A percentile compares a stretch with the other conserved stretches of the same genome.
Conservation (phyloP, 2,888 invertebrate genomes). For the Heliconius charithonia region DNA sequence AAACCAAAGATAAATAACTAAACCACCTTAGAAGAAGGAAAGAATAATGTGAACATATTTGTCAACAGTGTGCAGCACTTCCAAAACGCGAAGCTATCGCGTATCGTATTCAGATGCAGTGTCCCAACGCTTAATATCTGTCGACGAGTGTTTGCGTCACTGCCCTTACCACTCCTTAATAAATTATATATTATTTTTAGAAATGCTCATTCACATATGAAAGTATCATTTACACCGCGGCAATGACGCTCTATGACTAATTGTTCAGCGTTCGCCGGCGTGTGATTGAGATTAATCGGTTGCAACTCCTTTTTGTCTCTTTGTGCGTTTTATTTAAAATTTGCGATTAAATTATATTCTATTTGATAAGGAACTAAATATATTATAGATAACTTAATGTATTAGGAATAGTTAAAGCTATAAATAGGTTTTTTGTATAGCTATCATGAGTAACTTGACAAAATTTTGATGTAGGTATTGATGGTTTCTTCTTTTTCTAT, state of each 20-base stretch:
- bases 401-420: background rate
- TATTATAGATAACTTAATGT: too few relatives aligned
- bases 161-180: conserved; percentile 76
- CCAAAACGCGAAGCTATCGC: conserved; percentile 63
- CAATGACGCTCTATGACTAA: conserved; percentile 69
- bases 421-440: background rate
- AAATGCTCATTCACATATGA: conserved; percentile 75
- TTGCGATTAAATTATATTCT: background rate
- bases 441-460: too few relatives aligned
- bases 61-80: conserved; percentile 62
- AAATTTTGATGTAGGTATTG: background rate
- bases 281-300: conserved; percentile 58
- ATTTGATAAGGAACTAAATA: background rate
- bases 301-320: conserved; percentile 48
- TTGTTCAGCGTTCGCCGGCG: conserved; percentile 53
- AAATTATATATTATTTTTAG: conserved; percentile 81
- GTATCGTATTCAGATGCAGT: conserved; percentile 67
- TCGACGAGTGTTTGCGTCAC: conserved; percentile 80
- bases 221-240: conserved; percentile 68
- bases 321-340: conserved; percentile 38
- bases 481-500: background rate
- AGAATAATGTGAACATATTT: conserved; percentile 67
- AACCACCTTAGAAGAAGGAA: conserved; percentile 43
- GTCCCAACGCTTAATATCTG: conserved; percentile 81
- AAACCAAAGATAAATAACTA: background rate